phyloP scores from a whole-genome alignment of 2,113 vertebrate species.

The Herpailurus yagouaroundi region DNA sequence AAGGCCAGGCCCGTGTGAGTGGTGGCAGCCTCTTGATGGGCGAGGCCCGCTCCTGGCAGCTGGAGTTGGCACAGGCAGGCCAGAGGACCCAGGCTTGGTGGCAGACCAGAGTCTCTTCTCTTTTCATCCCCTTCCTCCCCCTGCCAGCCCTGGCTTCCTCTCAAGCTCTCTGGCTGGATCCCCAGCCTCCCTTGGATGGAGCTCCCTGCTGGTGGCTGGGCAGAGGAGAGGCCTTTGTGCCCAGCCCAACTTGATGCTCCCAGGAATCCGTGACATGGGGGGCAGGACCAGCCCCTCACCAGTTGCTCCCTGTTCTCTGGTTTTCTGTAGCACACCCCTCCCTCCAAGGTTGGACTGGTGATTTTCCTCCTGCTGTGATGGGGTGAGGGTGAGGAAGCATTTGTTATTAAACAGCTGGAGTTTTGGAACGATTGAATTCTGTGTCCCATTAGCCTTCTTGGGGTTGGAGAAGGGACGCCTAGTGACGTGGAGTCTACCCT shows the following conservation, averaged over 20 bases:
- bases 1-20: slow-evolving; percentile 79
- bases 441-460: neutral
- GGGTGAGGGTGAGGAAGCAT: neutral
- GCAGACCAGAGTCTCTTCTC: neutral
- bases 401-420: slow-evolving; percentile 66
- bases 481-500: neutral
- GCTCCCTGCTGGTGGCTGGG: neutral
- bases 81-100: neutral
- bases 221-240: neutral
- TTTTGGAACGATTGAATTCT: slow-evolving; percentile 12
- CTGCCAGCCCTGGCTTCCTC: neutral
- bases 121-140: neutral
- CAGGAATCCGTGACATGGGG: neutral
- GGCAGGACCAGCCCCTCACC: neutral
- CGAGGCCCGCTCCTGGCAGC: neutral
- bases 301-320: neutral
- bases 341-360: accelerated
- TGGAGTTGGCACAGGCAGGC: neutral
- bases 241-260: neutral
- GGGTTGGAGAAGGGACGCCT: neutral
- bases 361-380: neutral
- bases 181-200: neutral
- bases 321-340: neutral
- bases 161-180: neutral
- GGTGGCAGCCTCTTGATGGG: accelerated